Conservation (phyloP, 2,888 invertebrate genomes). For the Sipha maydis region DNA sequence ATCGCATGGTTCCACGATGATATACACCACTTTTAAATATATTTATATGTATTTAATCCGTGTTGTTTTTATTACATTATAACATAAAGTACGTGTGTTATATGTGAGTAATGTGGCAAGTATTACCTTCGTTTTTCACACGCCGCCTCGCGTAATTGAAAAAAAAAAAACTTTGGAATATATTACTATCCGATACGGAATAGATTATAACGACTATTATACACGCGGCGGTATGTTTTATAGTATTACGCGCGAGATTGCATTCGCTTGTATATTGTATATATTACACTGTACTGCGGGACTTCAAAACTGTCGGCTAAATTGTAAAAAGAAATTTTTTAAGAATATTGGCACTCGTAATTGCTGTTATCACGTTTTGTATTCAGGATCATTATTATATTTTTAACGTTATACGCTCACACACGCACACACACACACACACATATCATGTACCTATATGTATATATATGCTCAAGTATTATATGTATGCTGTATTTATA, state of each 20-base stretch:
- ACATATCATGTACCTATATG: too few species aligned
- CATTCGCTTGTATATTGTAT: neutral
- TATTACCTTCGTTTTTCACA: neutral
- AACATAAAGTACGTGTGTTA: neutral
- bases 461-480: neutral
- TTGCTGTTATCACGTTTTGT: conserved; percentile 3
- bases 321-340: conserved; percentile 15
- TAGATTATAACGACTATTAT: too few species aligned
- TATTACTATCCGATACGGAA: neutral
- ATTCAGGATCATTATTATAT: conserved; percentile 12
- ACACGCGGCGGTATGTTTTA: too few species aligned
- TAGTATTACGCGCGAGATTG: neutral
- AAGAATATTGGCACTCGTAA: conserved; percentile 22
- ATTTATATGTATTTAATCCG: neutral
- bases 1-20: neutral
- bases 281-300: neutral
- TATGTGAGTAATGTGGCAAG: neutral
- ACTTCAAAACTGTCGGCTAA: neutral
- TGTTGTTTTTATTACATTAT: neutral
- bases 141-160: neutral
- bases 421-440: too few species aligned
- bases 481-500: neutral
- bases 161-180: neutral
- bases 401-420: neutral
- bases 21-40: neutral